These are phyloP conservation scores for Prionace glauca DNA, from an alignment of 2,797 vertebrate species.

Conservation along the genomic window DNA sequence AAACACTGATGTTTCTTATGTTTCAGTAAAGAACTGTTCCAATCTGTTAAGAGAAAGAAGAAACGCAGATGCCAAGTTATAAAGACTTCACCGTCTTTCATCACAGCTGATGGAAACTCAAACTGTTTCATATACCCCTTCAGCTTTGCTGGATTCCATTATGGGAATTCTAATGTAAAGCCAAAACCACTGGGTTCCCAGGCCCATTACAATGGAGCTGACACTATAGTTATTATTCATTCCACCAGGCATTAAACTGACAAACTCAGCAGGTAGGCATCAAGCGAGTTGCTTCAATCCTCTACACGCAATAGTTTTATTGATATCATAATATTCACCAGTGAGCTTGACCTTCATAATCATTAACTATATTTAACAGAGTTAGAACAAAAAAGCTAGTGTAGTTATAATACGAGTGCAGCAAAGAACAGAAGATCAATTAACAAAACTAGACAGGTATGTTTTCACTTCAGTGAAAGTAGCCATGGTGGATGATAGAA, in stretches of 20 bases:
- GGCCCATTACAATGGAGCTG: background rate
- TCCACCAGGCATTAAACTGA: background rate
- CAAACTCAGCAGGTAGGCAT: background rate
- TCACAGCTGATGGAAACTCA: background rate
- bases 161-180: background rate
- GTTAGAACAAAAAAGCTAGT: background rate
- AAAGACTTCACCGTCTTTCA: background rate
- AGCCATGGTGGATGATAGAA: background rate
- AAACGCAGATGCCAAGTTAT: background rate
- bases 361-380: background rate
- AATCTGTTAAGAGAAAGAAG: background rate
- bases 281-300: background rate
- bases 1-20: background rate
- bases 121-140: background rate
- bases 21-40: background rate
- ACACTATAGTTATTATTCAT: background rate
- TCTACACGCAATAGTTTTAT: background rate
- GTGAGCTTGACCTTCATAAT: slow-evolving; percentile 2
- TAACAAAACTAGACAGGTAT: background rate
- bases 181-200: background rate
- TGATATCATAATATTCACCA: background rate
- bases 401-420: background rate
- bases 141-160: background rate
- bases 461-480: background rate
- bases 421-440: background rate